Percentiles rank a stretch among this genome's conserved stretches.
phyloP scores from a whole-genome alignment of 2,888 invertebrate genomes.

The Strigamia maritima region DNA sequence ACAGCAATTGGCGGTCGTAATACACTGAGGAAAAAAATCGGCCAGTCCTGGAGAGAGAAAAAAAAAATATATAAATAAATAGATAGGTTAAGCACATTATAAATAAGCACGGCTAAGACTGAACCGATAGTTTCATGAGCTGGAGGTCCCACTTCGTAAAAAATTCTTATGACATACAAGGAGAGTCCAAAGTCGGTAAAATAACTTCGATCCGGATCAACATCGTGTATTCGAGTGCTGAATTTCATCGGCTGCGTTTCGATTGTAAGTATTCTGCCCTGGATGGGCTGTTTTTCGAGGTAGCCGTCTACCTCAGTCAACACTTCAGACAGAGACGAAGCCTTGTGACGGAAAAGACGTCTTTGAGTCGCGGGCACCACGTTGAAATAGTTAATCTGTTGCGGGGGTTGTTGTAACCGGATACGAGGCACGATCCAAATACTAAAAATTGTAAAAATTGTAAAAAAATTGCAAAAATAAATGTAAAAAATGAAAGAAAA shows the following conservation, averaged over 20 bases:
- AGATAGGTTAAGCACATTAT: not conserved
- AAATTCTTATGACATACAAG: conserved; percentile 34
- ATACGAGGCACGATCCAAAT: conserved; percentile 35
- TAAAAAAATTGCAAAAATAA: not conserved
- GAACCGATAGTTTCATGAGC: conserved; percentile 37
- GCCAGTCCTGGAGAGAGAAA: not conserved
- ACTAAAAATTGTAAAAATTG: not conserved
- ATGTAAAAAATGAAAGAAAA: not conserved
- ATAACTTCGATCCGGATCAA: conserved; percentile 35
- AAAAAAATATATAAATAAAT: not conserved
- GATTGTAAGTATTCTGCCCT: conserved; percentile 30
- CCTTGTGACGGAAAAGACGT: conserved; percentile 31
- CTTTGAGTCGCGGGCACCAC: conserved; percentile 35
- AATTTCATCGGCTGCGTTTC: conserved; percentile 38
- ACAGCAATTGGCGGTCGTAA: conserved; percentile 26
- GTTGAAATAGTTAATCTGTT: conserved; percentile 37
- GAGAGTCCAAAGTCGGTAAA: conserved; percentile 36
- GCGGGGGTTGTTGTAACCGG: conserved; percentile 4
- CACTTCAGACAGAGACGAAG: conserved; percentile 33
- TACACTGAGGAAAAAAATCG: conserved; percentile 36
- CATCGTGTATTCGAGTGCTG: conserved; percentile 29
- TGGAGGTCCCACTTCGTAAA: conserved; percentile 37
- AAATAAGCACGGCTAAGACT: not conserved
- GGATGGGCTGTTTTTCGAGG: conserved; percentile 30
- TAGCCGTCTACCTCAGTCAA: conserved; percentile 35